A percentile compares a stretch with the other conserved stretches of the same genome.
Conservation (phyloP, 2,888 invertebrate species). For the Agrilus cyanescens region DNA sequence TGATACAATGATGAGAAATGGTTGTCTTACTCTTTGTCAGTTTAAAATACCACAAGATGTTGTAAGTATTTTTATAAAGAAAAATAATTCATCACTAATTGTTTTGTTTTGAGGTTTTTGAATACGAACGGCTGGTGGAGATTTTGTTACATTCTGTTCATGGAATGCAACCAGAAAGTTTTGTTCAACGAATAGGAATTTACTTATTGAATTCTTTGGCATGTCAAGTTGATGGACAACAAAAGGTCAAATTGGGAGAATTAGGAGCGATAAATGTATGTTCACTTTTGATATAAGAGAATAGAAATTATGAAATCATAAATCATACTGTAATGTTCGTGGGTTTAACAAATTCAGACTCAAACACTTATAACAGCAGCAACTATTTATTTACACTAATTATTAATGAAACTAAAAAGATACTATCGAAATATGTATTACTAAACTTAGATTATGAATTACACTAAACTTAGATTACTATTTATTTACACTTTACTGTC, state of each 20-base stretch:
- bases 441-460: no score
- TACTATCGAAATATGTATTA: no score
- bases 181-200: slow-evolving; percentile 89
- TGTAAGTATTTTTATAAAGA: slow-evolving; percentile 41
- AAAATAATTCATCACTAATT: neutral
- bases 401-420: no score
- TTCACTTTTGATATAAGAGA: no score
- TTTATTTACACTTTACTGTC: no score
- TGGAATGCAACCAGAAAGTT: slow-evolving; percentile 74
- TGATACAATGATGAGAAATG: slow-evolving; percentile 92
- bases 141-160: slow-evolving; percentile 73
- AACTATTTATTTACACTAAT: no score
- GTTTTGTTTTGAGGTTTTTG: slow-evolving; percentile 58
- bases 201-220: slow-evolving; percentile 91
- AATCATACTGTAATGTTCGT: no score
- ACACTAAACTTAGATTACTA: no score
- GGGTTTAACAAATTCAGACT: no score
- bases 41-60: slow-evolving; percentile 93
- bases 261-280: slow-evolving; percentile 71
- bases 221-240: slow-evolving; percentile 89
- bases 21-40: slow-evolving; percentile 87
- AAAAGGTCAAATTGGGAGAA: slow-evolving; percentile 84
- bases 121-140: slow-evolving; percentile 76
- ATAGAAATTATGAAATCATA: no score
- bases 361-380: no score